These are phyloP conservation scores for Leptinotarsa undecemlineata DNA, from an alignment of 1,140 invertebrate species.

Conservation along the genomic window DNA sequence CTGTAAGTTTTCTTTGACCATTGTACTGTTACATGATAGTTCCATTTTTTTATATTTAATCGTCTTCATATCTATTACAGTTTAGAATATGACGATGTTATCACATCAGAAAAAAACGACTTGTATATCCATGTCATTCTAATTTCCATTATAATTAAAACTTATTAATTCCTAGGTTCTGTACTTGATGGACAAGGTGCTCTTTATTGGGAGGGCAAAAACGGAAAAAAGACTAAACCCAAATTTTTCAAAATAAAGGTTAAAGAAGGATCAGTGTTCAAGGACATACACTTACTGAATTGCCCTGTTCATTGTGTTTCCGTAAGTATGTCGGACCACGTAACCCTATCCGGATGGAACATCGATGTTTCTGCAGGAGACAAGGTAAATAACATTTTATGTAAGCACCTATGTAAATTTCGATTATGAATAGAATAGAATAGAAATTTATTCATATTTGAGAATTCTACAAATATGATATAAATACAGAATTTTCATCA, in stretches of 20 bases:
- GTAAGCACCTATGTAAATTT: not conserved
- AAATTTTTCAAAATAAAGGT: conserved; percentile 35
- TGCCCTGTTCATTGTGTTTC: conserved; percentile 34
- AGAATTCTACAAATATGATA: no score
- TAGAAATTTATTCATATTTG: no score
- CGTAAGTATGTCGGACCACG: conserved; percentile 19
- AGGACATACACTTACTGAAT: conserved; percentile 32
- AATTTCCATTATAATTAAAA: no score
- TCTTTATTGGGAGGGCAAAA: conserved; percentile 35
- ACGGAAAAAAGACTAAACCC: conserved; percentile 25
- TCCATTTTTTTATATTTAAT: no score
- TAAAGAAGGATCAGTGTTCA: conserved; percentile 27
- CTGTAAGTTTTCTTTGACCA: no score
- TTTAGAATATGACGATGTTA: no score
- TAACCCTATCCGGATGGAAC: conserved; percentile 21
- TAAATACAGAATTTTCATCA: no score
- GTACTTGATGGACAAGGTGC: conserved; percentile 25
- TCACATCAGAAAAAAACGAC: no score
- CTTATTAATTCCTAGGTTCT: not conserved
- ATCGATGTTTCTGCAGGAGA: conserved; percentile 37
- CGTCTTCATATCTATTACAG: no score
- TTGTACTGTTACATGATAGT: no score
- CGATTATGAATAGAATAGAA: no score
- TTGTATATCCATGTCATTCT: no score
- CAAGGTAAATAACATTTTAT: not conserved